Conservation (phyloP, 2,797 vertebrate species). For the Gymnoscopelus braueri region DNA sequence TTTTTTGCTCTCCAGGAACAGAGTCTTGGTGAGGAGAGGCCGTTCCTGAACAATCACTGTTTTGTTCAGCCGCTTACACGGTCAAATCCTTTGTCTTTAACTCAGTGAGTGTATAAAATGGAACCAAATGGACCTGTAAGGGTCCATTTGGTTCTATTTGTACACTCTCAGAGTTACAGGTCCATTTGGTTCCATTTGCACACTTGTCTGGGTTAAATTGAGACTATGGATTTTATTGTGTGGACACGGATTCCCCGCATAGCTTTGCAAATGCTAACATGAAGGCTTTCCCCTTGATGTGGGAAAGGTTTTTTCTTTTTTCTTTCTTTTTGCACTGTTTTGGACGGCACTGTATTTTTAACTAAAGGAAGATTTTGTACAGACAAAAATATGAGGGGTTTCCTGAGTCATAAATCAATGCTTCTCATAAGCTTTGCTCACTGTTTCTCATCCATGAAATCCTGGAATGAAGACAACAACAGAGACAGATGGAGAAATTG, state of each 20-base stretch:
- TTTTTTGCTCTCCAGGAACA: constrained; percentile 67
- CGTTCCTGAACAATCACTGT: constrained; percentile 55
- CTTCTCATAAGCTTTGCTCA: constrained; percentile 36
- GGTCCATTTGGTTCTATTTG: no score
- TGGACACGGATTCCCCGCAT: constrained; percentile 56
- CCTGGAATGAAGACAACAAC: constrained; percentile 38
- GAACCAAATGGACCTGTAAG: no score
- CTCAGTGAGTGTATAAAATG: no score
- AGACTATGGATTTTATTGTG: constrained; percentile 27
- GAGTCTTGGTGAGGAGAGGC: constrained; percentile 59
- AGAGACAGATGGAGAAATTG: constrained; percentile 30
- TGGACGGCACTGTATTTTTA: constrained; percentile 50
- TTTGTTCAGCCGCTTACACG: constrained; percentile 32
- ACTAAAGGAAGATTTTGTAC: constrained; percentile 58
- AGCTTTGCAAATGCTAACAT: constrained; percentile 62
- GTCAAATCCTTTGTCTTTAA: no score
- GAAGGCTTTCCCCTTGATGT: constrained; percentile 57
- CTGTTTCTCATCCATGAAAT: constrained; percentile 36
- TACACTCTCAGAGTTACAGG: no score
- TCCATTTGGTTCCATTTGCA: no score
- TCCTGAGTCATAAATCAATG: constrained; percentile 52
- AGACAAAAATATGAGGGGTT: constrained; percentile 60
- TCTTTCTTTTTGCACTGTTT: constrained; percentile 37
- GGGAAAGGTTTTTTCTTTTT: constrained; percentile 22
- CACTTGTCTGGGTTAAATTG: no score